Conservation (phyloP, 2,888 invertebrate genomes). For the Sialis lutaria region DNA sequence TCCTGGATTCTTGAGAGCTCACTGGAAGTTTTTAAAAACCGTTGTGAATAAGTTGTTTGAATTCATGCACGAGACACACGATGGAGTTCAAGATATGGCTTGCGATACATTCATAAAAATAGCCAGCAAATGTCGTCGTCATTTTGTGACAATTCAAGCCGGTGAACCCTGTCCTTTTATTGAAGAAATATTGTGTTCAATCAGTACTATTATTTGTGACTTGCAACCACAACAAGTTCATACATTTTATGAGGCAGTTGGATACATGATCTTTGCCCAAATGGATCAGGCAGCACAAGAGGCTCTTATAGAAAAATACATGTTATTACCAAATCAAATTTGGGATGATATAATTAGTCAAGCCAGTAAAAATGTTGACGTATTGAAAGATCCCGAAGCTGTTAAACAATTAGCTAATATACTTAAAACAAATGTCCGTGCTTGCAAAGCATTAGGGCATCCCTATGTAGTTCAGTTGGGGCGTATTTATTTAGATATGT, state of each 20-base stretch:
- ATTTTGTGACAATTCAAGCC: constrained; percentile 92
- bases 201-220: constrained; percentile 97
- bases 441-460: constrained; percentile 96
- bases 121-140: constrained; percentile 91
- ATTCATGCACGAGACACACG: constrained; percentile 99
- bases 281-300: constrained; percentile 82
- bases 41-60: constrained; percentile 99
- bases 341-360: constrained; percentile 98
- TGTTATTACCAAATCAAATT: constrained; percentile 88
- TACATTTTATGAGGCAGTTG: constrained; percentile 98
- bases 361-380: constrained; percentile 92
- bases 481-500: constrained; percentile 95
- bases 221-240: constrained; percentile 96
- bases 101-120: constrained; percentile 99
- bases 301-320: constrained; percentile 89
- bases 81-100: constrained; percentile 99
- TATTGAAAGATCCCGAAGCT: constrained; percentile 87
- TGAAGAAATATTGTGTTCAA: constrained; percentile 91
- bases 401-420: constrained; percentile 96
- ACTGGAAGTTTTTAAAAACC: constrained; percentile 99
- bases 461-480: constrained; percentile 91
- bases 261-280: constrained; percentile 97
- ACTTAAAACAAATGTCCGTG: constrained; percentile 95
- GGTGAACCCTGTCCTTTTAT: constrained; percentile 97
- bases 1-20: constrained; percentile 93